Conservation (phyloP, 1,140 invertebrate species). For the Octopus bimaculoides region DNA sequence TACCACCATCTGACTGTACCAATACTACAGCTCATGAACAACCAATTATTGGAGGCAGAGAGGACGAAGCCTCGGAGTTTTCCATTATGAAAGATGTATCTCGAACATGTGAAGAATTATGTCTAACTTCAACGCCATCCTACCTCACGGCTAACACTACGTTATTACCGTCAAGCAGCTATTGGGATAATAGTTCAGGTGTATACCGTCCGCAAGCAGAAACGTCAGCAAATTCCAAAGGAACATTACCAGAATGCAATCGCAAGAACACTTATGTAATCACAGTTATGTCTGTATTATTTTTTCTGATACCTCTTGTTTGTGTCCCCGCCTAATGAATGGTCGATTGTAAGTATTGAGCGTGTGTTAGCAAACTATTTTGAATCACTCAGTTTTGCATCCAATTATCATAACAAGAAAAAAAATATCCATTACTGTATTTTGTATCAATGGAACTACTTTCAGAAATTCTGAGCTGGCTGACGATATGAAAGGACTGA, state of each 20-base stretch:
- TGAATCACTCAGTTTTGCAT: not conserved
- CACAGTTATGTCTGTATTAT: not conserved
- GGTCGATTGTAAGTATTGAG: not conserved
- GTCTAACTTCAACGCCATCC: not conserved
- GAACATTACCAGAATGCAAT: not conserved
- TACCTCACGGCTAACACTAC: slow-evolving; percentile 4
- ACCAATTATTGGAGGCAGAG: not conserved
- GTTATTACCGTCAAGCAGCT: not conserved
- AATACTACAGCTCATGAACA: slow-evolving; percentile 6
- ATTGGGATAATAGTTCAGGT: not conserved
- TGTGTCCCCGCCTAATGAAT: not conserved
- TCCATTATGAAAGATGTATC: slow-evolving; percentile 12
- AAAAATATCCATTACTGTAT: not conserved
- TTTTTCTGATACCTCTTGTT: not conserved
- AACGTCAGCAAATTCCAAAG: not conserved
- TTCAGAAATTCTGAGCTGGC: not conserved
- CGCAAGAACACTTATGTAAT: not conserved
- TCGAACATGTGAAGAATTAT: slow-evolving; percentile 9
- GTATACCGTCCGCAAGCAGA: not conserved
- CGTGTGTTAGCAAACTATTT: slow-evolving; percentile 5
- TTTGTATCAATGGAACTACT: not conserved
- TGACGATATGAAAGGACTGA: not conserved
- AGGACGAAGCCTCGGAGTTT: not conserved
- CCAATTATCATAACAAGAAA: not conserved
- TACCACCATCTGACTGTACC: slow-evolving; percentile 12